Evolutionary conservation across 2,797 vertebrate species (phyloP).

Genomic region (Rhynchonycteris naso): DNA sequence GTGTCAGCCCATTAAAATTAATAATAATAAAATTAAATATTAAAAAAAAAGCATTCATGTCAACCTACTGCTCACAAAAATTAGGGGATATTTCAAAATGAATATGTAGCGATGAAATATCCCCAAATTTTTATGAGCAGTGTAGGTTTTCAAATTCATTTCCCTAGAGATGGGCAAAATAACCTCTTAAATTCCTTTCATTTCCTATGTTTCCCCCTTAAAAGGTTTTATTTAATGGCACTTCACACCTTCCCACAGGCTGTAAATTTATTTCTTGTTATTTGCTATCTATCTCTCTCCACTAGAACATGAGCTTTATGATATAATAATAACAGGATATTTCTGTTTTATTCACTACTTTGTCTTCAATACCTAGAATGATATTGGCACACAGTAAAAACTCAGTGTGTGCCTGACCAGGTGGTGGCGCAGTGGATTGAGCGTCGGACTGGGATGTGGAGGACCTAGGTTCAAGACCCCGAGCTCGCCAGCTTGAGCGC

Average conservation of each 20-base stretch:
- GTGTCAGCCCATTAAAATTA: no score
- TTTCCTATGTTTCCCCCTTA: neutral
- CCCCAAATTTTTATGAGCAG: no score
- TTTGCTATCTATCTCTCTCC: neutral
- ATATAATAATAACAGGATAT: neutral
- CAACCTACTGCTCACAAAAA: no score
- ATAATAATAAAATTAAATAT: no score
- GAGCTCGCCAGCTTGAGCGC: no score
- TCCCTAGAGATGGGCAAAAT: neutral
- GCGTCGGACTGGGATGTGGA: no score
- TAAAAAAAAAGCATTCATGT: neutral
- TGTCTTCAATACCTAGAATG: neutral
- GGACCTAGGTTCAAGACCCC: no score
- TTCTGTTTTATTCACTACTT: slow-evolving; percentile 23
- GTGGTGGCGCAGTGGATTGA: no score
- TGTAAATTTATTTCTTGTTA: slow-evolving; percentile 3
- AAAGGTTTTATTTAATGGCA: neutral
- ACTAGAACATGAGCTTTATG: neutral
- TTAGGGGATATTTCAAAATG: no score
- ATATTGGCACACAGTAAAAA: slow-evolving; percentile 21
- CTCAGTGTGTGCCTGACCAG: neutral
- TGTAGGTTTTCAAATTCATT: slow-evolving; percentile 30
- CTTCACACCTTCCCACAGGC: slow-evolving; percentile 19
- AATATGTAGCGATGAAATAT: no score
- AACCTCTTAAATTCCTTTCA: neutral